Evolutionary conservation across 92 coral and sea anemone species (phyloP), one percentile per base, ranked within the genome.

Genomic region (Phenganax stokvisi): DNA sequence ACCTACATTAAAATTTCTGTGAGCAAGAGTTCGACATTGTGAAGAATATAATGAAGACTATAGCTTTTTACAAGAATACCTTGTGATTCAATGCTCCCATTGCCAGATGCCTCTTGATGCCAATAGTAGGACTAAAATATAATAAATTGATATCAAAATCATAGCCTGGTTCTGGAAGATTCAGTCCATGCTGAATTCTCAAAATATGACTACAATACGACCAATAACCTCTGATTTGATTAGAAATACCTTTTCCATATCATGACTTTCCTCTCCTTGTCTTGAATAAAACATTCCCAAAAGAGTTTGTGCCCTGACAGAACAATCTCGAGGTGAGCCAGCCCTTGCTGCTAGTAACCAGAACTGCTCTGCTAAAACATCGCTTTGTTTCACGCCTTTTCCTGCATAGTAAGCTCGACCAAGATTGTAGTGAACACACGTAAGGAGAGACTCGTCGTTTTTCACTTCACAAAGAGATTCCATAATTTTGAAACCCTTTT

Each of bases 81-180:
- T 92, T 96, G 99, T 53, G 99, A 96, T 81, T 96, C 99, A 64
- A 96, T 59, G 71, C 93, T 96, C 29, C 99, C 99, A 92, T 96
- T 96, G 56, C 99, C 92, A n/a, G 97, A 85, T 66, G 99, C 99
- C 87, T 96, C 99, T 68, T 96, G 99, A 76, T 96, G 99, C 99
- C 98, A 94, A 75, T 86, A 88, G 67, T 96, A 96, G 12, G 99
- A 58, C 83, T 79, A 59, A 8, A 17, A 66, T 65, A 37, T 37
- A 47, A 17, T 6, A 31, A 80, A 62, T 13, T 58, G 51, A 12
- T 51, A 59, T n/a, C 54, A 71, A 71, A 71, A 47, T 71, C 76
- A 54, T 13, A 47, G 30, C 20, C 75, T 61, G 3, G 17, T 5
- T 61, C 17, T 6, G 6, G 5, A 37, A 37, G 3, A 5, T 37